phyloP scores from a whole-genome alignment of 1,140 invertebrate species.

The Polypedilum vanderplanki region DNA sequence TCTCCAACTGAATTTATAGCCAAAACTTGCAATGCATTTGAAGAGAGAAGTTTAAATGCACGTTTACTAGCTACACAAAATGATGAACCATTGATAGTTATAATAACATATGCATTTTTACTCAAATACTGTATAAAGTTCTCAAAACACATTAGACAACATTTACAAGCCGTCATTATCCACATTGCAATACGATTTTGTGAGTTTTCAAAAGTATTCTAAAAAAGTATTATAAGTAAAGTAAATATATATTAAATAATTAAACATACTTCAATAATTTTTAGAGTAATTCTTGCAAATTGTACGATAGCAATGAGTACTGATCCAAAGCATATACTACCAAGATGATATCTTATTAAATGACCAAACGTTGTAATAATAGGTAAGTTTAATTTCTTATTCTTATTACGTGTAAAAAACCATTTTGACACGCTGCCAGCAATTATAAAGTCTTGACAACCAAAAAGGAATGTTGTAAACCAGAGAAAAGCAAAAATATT shows the following conservation, averaged over 20 bases:
- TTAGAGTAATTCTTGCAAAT: conserved; percentile 53
- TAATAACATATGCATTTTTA: conserved; percentile 71
- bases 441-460: conserved; percentile 70
- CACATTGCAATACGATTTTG: conserved; percentile 43
- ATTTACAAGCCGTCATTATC: conserved; percentile 58
- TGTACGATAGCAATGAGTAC: conserved; percentile 65
- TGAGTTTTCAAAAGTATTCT: conserved; percentile 44
- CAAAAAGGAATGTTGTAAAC: conserved; percentile 64
- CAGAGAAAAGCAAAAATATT: conserved; percentile 65
- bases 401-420: conserved; percentile 72
- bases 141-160: conserved; percentile 67
- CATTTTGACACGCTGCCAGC: conserved; percentile 66
- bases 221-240: conserved; percentile 31
- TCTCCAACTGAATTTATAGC: conserved; percentile 74
- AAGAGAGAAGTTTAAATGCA: conserved; percentile 53
- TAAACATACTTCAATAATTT: conserved; percentile 34
- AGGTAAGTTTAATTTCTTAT: conserved; percentile 48
- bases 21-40: conserved; percentile 60
- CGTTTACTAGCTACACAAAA: conserved; percentile 60
- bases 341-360: conserved; percentile 63
- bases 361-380: conserved; percentile 51
- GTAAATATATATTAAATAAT: conserved; percentile 24
- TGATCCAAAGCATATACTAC: conserved; percentile 69
- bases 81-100: conserved; percentile 63
- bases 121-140: conserved; percentile 64